Base-by-base conservation (phyloP, 2,888 invertebrate genomes). In the Phyllotreta cruciferae region DNA sequence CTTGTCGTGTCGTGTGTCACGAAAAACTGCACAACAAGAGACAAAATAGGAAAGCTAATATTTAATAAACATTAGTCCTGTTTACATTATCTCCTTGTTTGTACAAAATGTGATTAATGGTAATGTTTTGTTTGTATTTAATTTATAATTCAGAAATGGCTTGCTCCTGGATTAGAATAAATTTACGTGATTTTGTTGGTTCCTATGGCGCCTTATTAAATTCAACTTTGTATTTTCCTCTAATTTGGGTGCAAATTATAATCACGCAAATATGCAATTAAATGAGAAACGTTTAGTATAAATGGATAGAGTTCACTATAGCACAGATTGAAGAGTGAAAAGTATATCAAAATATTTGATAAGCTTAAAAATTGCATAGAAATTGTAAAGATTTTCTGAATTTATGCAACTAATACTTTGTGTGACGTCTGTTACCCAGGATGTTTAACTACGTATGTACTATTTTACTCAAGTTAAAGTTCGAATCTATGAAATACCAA, bases 11-110 rank as follows among this genome's bases (percentile, higher is more conserved):
- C 47, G 47, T 47, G 14, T 47, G 34, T 47, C 47, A 47, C 47
- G 47, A 14, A 47, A 47, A 11, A 14, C 47, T 34, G n/a, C 47
- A 47, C 14, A 47, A 47, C 47, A 47, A 47, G 47, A 14, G 6
- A 14, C 13, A 47, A 14, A 47, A 47, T 47, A 47, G 47, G 34
- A 47, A 47, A 47, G 14, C 47, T 24, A 47, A 47, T 47, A 47
- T 47, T 11, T 47, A 47, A 47, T 47, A 47, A 14, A 10, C 47
- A 47, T 47, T 47, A 47, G 47, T 47, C 24, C 34, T 47, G n/a
- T 47, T 47, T 13, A 47, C 47, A n/a, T 44, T 44, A 44, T 47
- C 24, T 47, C n/a, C 47, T 47, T 47, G 47, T 47, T 47, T 47
- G 34, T 47, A 47, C 24, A 24, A 47, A 47, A 47, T 47, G 9